phyloP scores from a whole-genome alignment of 2,113 vertebrate species.

The Taxidea taxus region DNA sequence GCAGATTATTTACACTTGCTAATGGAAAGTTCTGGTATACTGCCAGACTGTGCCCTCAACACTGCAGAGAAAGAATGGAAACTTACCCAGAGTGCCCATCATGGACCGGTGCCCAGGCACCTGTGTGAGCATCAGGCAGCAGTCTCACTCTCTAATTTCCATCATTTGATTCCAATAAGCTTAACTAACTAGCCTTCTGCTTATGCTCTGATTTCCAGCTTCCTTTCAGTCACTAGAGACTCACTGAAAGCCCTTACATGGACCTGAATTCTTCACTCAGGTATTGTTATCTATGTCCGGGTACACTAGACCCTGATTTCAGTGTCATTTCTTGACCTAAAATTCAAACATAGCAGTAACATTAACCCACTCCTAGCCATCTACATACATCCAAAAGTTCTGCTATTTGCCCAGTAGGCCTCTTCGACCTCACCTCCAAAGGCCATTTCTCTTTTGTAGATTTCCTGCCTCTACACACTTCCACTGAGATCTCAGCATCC shows the following conservation, averaged over 20 bases:
- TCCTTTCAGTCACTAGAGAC: neutral
- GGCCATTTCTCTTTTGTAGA: neutral
- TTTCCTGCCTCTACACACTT: neutral
- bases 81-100: neutral
- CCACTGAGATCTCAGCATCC: neutral
- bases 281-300: neutral
- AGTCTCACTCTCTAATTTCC: neutral
- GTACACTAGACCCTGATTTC: neutral
- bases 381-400: neutral
- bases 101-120: too few species aligned
- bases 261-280: neutral
- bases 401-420: neutral
- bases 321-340: neutral
- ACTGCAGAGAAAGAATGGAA: neutral
- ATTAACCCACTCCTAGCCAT: neutral
- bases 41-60: neutral
- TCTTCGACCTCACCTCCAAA: neutral
- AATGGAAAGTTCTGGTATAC: neutral
- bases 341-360: neutral
- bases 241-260: neutral
- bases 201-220: neutral
- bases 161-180: neutral
- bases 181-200: neutral
- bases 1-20: neutral
- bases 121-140: neutral